Evolutionary conservation across 2,888 invertebrate genomes (phyloP), one percentile per base, ranked within the genome.

Genomic region (Lingula anatina): DNA sequence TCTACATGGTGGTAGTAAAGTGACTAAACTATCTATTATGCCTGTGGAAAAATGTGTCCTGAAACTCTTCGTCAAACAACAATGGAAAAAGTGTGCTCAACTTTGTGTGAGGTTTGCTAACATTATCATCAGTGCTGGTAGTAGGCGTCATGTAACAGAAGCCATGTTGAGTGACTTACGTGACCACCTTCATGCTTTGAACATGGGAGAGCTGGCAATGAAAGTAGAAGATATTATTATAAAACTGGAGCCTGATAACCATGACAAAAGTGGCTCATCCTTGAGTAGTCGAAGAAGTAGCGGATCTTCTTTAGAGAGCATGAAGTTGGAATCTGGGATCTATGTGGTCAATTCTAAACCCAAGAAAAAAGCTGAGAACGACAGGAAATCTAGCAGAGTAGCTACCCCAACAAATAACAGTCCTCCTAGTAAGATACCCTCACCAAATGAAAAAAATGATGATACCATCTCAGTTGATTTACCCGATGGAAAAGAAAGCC

Each of bases 11-110:
- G 51, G 54, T 24, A 56, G 56, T 51, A 45, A 61, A 31, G 51
- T 70, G 1, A 57, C 50, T n/a, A 61, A 59, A 44, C 39, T 68
- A 12, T 49, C 57, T 4, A 53, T 70, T 2, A 49, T 62, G 23
- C 57, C 65, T 28, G 39, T 51, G 21, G 47, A 46, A 26, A 35
- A 37, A 25, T 56, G 53, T 44, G 35, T 49, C 2, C 9, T 7
- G 20, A 47, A 56, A 27, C 60, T 56, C 21, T 36, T 57, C 15
- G 38, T 41, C 12, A 50, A 51, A 21, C 49, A 55, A 26, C 49
- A 53, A 3, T 47, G 54, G 44, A 36, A 44, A 12, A 39, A 56
- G 7, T 59, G 61, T 5, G 59, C 59, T 27, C 48, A 55, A 31
- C 31, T 63, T 37, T 56, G 54, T 45, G 39, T 44, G 37, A 50